Evolutionary conservation across 2,888 invertebrate genomes (phyloP), one percentile per base, ranked within the genome.

Genomic region (Lasioglossum oenotherae): DNA sequence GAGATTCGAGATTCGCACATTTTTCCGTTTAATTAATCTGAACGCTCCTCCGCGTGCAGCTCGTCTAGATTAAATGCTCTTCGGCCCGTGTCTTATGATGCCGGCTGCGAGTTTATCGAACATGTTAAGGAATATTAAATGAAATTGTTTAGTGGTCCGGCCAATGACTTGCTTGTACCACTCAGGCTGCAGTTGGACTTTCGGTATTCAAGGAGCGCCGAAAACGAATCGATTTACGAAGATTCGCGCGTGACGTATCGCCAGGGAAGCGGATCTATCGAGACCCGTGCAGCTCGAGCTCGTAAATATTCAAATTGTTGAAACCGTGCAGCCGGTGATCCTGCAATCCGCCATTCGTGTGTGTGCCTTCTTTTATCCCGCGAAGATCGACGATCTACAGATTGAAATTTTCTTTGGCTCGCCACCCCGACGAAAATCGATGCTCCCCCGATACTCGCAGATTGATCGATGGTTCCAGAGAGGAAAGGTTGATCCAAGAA

Each of bases 151-250:
- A 23, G 2, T 2, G 23, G 6, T 0, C 49, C 49, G 49, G 2
- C 8, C 6, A 23, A 49, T 5, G 6, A 2, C 6, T 5, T 2
- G 23, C 23, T 53, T 2, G 23, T 2, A 23, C 53, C 2, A 23
- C 23, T 53, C 23, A 8, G 23, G 16, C 49, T 53, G 8, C 49
- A 8, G 49, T 23, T 23, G 16, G 23, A 8, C 0, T 12, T 6
- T 2, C 16, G 44, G 60, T 23, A 14, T 8, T 12, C 16, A 23
- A 27, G 75, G 27, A 60, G 27, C 27, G 4, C 5, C 60, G 60
- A 88, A 90, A 89, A 89, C 88, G 88, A 89, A 87, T 93, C 92
- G 94, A 94, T 94, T 94, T 94, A 93, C 92, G 93, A 92, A 91
- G 91, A 93, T 93, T 93, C 93, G 90, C 92, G 87, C 89, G 90